Evolutionary conservation across 2,888 invertebrate genomes (phyloP), one percentile per base, ranked within the genome.

Genomic region (Lasioglossum morio): DNA sequence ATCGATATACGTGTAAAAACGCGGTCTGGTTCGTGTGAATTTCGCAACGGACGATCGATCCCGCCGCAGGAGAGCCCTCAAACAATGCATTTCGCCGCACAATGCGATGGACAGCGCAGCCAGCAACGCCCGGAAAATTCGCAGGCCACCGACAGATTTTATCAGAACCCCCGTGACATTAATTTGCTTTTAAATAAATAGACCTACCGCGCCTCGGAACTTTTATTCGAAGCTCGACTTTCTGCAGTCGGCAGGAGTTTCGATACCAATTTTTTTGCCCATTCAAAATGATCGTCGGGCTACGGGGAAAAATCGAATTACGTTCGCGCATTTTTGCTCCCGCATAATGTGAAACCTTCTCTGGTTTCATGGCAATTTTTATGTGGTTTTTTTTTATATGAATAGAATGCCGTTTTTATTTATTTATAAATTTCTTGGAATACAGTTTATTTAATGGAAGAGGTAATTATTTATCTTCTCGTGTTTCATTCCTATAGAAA

Each of bases 21-120:
- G 40, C 60, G 72, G 34, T 74, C 60, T 60, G 72, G 77, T 27
- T 37, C 70, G 53, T 40, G 73, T 48, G 77, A 79, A 81, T 66
- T 43, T 87, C 57, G 74, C 74, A 81, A 81, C 81, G 60, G 23
- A 79, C 73, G 78, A 86, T 87, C 83, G 87, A 86, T 86, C 40
- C 57, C 19, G 27, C 70, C 77, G 72, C 77, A 77, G 79, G 73
- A 53, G 76, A 63, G 72, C 72, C 60, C 46, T 74, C 79, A 74
- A 84, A 86, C 81, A 87, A 84, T 79, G 81, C 84, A 63, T 79
- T 87, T 79, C 79, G 23, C 60, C 40, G 70, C 70, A 72, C 87
- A 87, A 87, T 79, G n/a, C 80, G 72, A 82, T 73, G 80, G 74
- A 69, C 77, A 14, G 16, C 60, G 72, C 63, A 34, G 46, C 43